A percentile compares a stretch with the other conserved stretches of the same genome.
Evolutionary conservation across 2,113 vertebrate genomes (phyloP).

Genomic region (Carassius carassius): DNA sequence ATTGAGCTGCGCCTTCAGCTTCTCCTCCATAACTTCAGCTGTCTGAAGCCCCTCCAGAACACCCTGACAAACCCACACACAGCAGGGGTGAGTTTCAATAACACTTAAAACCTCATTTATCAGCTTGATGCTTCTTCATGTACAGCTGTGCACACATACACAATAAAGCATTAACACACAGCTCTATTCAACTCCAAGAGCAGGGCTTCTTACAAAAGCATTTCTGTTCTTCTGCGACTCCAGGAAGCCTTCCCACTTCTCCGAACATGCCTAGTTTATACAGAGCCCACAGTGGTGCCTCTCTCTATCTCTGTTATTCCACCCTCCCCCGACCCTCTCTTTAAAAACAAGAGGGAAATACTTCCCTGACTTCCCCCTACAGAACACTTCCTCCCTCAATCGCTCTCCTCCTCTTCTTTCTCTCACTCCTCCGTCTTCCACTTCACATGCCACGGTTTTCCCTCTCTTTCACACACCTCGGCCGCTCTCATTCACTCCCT

Average conservation of each 20-base stretch:
- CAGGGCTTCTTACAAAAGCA: conserved; percentile 71
- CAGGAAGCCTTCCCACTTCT: conserved; percentile 69
- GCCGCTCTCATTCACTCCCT: conserved; percentile 10
- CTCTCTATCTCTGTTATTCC: conserved; percentile 62
- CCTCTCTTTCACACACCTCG: conserved; percentile 37
- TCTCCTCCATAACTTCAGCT: conserved; percentile 87
- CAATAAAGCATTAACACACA: conserved; percentile 43
- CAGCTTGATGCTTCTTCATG: conserved; percentile 27
- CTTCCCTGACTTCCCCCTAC: conserved; percentile 58
- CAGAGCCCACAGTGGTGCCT: conserved; percentile 67
- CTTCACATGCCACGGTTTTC: conserved; percentile 3
- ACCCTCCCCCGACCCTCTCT: conserved; percentile 27
- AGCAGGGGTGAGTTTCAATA: conserved; percentile 47
- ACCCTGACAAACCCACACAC: conserved; percentile 77
- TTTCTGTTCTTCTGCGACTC: conserved; percentile 72
- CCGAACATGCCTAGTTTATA: conserved; percentile 69
- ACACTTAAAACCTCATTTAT: conserved; percentile 28
- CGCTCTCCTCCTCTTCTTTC: conserved; percentile 55
- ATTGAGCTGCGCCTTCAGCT: conserved; percentile 89
- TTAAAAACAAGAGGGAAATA: conserved; percentile 61
- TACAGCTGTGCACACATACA: conserved; percentile 32
- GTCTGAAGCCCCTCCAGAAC: conserved; percentile 82
- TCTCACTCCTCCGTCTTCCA: conserved; percentile 46
- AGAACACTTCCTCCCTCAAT: conserved; percentile 40
- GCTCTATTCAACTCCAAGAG: conserved; percentile 41